These are phyloP conservation scores for Anisognathus igniventris DNA, from an alignment of 2,797 vertebrate species.

Conservation along the genomic window DNA sequence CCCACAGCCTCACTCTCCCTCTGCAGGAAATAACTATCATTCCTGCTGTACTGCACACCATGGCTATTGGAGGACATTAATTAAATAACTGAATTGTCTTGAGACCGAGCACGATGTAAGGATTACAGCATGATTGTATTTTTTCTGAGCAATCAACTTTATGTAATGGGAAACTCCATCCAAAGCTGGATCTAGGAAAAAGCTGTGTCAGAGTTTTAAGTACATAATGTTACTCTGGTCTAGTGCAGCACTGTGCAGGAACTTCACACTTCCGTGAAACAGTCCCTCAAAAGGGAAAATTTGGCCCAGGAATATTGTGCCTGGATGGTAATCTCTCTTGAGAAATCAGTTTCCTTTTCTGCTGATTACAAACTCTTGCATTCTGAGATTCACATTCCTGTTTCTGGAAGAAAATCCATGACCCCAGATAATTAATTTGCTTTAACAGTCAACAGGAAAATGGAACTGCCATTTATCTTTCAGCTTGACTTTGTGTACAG, in stretches of 20 bases:
- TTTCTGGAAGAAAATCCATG: slow-evolving; percentile 47
- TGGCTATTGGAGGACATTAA: slow-evolving; percentile 9
- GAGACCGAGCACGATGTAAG: slow-evolving; percentile 11
- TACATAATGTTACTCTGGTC: slow-evolving; percentile 13
- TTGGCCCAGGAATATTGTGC: background rate
- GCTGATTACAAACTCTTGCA: background rate
- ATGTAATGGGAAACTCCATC: slow-evolving; percentile 28
- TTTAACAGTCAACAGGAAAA: slow-evolving; percentile 66
- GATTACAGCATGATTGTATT: slow-evolving; percentile 1
- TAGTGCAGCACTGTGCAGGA: background rate
- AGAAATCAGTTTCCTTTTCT: slow-evolving; percentile 21
- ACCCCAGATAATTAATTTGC: slow-evolving; percentile 55
- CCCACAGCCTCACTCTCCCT: background rate
- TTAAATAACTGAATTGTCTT: slow-evolving; percentile 48
- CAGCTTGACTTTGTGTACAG: slow-evolving; percentile 63
- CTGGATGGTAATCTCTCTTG: background rate
- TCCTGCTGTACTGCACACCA: slow-evolving; percentile 1
- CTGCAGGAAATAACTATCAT: slow-evolving; percentile 58
- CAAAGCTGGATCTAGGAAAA: background rate
- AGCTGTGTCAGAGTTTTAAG: background rate
- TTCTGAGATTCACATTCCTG: background rate
- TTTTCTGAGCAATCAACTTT: slow-evolving; percentile 43
- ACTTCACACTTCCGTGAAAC: background rate
- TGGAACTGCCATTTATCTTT: slow-evolving; percentile 66
- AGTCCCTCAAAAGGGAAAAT: background rate